Evolutionary conservation across 1,140 invertebrate genomes (phyloP).

Genomic region (Oryctes rhinoceros): DNA sequence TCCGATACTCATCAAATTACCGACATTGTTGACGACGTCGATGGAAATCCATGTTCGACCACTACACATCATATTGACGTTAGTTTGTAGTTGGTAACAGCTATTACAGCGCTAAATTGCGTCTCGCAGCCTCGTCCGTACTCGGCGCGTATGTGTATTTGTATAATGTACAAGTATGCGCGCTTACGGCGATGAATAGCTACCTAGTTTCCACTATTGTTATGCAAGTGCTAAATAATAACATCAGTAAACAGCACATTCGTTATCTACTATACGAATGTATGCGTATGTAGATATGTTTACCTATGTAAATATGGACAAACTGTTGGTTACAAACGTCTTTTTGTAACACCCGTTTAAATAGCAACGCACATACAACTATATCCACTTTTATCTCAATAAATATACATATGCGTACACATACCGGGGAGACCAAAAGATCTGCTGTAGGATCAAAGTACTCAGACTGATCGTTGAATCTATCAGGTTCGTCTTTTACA

Average conservation of each 20-base stretch:
- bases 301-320: too few species aligned
- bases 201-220: slow-evolving; percentile 1
- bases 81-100: slow-evolving; percentile 20
- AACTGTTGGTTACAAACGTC: too few species aligned
- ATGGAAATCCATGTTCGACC: slow-evolving; percentile 33
- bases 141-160: background rate
- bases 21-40: slow-evolving; percentile 33
- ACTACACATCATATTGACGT: slow-evolving; percentile 15
- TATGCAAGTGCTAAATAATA: slow-evolving; percentile 7
- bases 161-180: background rate
- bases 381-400: too few species aligned
- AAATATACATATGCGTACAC: too few species aligned
- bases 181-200: slow-evolving; percentile 11
- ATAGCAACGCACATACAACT: too few species aligned
- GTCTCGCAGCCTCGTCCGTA: background rate
- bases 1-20: slow-evolving; percentile 34
- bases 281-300: background rate
- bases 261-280: background rate
- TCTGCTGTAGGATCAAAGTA: too few species aligned
- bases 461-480: too few species aligned
- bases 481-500: too few species aligned
- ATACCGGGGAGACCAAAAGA: too few species aligned
- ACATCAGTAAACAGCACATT: background rate
- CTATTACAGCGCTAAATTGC: slow-evolving; percentile 10
- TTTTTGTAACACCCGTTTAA: too few species aligned